Conservation (phyloP, 2,888 invertebrate genomes). For the Thyatira batis region DNA sequence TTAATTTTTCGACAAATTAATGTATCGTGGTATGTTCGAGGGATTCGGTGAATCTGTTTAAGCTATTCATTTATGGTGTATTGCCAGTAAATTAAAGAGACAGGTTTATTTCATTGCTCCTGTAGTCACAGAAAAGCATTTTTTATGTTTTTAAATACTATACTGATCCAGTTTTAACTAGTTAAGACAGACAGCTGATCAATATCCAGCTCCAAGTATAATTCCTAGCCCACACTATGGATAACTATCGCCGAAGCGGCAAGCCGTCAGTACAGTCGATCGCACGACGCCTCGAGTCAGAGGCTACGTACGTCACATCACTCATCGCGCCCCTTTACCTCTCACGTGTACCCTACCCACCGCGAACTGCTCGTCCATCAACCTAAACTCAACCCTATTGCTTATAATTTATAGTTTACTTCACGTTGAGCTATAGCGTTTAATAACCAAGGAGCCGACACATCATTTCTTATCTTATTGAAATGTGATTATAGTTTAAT, state of each 20-base stretch:
- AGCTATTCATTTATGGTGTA: too few relatives aligned
- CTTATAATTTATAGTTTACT: constrained; percentile 11
- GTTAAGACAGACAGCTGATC: too few relatives aligned
- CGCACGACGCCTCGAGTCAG: constrained; percentile 58
- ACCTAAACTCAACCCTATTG: constrained; percentile 29
- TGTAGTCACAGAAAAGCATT: too few relatives aligned
- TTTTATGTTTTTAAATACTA: too few relatives aligned
- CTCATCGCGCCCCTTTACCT: constrained; percentile 67
- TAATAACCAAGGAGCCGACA: background rate
- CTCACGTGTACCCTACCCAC: constrained; percentile 53
- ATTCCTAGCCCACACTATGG: constrained; percentile 36
- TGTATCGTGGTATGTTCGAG: too few relatives aligned
- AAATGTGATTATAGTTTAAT: constrained; percentile 11
- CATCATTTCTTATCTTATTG: constrained; percentile 1
- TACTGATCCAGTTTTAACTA: too few relatives aligned
- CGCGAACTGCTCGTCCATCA: constrained; percentile 20
- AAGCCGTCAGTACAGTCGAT: constrained; percentile 41
- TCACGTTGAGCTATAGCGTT: constrained; percentile 10
- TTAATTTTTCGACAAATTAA: too few relatives aligned
- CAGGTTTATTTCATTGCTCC: too few relatives aligned
- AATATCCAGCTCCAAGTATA: background rate
- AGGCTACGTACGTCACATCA: constrained; percentile 73
- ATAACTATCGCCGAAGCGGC: constrained; percentile 36
- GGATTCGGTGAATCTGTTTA: too few relatives aligned
- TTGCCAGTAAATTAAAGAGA: too few relatives aligned